Evolutionary conservation across 2,888 invertebrate genomes (phyloP), one percentile per base, ranked within the genome.

Genomic region (Phaedon cochleariae): DNA sequence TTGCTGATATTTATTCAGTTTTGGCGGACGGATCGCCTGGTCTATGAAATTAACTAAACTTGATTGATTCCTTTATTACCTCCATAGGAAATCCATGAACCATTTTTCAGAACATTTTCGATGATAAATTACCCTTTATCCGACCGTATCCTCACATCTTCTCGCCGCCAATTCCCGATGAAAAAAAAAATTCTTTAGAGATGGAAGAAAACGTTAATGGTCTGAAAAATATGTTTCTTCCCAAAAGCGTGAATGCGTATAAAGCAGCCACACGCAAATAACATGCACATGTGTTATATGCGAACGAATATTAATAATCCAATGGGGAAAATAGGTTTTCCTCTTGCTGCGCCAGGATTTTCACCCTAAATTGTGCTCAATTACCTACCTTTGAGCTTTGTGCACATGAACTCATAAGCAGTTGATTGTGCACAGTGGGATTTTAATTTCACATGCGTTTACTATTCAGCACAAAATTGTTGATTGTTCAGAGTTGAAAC

Each of bases 201-300:
- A 22, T n/a, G n/a, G 18, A 22, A 58, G 52, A 29, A 65, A 65
- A 65, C 37, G 20, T 29, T 45, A 57, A 57, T 57, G 57, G 46
- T 18, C 15, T 22, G 45, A 46, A 57, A 57, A 57, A 57, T 15
- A 22, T 26, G 22, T 37, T 17, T 22, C 45, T 57, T 57, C 15
- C 12, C 3, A 15, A 15, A 15, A 15, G 15, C n/a, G 15, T 6
- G 41, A n/a, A 15, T 3, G 15, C 3, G 15, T 41, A 41, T 41
- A 15, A 41, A 41, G 41, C 15, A 41, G 12, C 41, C 15, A 41
- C n/a, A 41, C 41, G 41, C 41, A 15, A n/a, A 41, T 41, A 41
- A 41, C 41, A 15, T 15, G 41, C 41, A 41, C 15, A 41, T 41
- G 41, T 41, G 41, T 41, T 15, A 41, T 34, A 34, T 34, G 12